A percentile compares a stretch with the other conserved stretches of the same genome.
phyloP scores from a whole-genome alignment of 1,140 invertebrate genomes.

The Nephila pilipes region DNA sequence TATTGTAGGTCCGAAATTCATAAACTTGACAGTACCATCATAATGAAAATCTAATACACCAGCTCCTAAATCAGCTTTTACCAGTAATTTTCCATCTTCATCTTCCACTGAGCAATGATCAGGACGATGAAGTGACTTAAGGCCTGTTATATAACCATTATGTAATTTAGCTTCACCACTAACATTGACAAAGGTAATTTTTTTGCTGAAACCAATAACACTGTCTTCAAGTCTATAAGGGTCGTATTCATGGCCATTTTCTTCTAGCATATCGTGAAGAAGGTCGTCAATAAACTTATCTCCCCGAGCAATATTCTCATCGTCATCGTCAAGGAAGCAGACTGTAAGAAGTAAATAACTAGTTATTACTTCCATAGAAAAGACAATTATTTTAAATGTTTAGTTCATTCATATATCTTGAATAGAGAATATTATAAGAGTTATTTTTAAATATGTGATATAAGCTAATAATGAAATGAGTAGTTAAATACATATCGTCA shows the following conservation, averaged over 20 bases:
- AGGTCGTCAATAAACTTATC: conserved; percentile 55
- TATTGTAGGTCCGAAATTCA: conserved; percentile 68
- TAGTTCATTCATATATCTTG: too few species aligned
- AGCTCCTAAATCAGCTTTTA: conserved; percentile 64
- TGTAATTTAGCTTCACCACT: conserved; percentile 66
- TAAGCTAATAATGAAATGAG: too few species aligned
- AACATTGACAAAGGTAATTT: conserved; percentile 59
- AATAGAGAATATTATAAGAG: too few species aligned
- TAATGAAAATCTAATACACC: conserved; percentile 58
- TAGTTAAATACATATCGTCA: too few species aligned
- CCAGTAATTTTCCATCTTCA: conserved; percentile 41
- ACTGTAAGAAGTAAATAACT: neutral
- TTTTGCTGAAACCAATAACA: conserved; percentile 54
- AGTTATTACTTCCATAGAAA: too few species aligned
- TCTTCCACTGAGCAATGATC: conserved; percentile 59
- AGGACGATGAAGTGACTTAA: conserved; percentile 55
- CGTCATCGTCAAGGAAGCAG: neutral
- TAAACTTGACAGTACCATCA: conserved; percentile 62
- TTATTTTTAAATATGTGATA: too few species aligned
- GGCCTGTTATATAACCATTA: conserved; percentile 62
- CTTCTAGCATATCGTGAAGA: conserved; percentile 52
- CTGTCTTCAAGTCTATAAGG: conserved; percentile 64
- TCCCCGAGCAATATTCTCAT: conserved; percentile 43
- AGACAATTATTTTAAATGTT: too few species aligned
- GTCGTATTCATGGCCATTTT: conserved; percentile 67